These are phyloP conservation scores for Caretta caretta DNA, from an alignment of 2,113 vertebrate genomes.

Conservation along the genomic window DNA sequence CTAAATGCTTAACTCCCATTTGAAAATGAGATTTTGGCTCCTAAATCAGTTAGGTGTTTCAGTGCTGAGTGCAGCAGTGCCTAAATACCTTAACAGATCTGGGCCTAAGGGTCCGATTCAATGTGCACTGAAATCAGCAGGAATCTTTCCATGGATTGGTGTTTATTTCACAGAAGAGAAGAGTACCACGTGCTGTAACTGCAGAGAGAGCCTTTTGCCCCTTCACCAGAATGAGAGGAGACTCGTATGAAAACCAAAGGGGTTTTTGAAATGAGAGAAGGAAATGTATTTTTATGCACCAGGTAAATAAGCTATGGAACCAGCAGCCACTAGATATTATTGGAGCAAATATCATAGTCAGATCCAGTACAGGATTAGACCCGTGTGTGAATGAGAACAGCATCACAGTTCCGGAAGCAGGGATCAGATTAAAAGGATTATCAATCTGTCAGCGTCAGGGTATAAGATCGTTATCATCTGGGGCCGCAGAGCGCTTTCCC, in stretches of 20 bases:
- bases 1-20: background rate
- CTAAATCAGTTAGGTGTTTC: background rate
- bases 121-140: background rate
- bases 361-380: background rate
- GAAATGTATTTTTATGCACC: background rate
- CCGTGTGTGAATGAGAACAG: background rate
- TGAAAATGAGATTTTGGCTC: background rate
- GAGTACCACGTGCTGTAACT: background rate
- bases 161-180: background rate
- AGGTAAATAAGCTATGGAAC: background rate
- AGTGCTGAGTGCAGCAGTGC: background rate
- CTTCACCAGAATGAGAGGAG: background rate
- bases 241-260: background rate
- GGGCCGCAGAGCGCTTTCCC: background rate
- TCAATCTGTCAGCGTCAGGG: background rate
- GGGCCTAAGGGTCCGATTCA: background rate
- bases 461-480: background rate
- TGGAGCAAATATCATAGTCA: background rate
- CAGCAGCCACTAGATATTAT: background rate
- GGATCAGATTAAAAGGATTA: slow-evolving; percentile 11
- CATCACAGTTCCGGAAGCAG: background rate
- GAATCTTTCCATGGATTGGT: background rate
- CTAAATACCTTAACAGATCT: background rate
- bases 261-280: background rate
- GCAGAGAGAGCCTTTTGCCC: background rate